Conservation (phyloP, 2,888 invertebrate species). For the Biston betularia region DNA sequence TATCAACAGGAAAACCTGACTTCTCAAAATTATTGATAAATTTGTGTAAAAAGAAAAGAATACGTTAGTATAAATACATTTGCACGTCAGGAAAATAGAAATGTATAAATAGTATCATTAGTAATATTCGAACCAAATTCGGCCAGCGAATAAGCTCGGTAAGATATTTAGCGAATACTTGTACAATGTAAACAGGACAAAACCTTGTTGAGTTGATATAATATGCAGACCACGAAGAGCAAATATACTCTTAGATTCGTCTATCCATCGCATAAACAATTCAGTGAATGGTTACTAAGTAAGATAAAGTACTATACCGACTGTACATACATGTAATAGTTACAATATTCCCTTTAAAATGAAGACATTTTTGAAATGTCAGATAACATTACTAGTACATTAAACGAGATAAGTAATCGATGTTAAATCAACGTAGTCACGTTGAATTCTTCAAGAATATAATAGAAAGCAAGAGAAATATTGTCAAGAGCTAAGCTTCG, state of each 20-base stretch:
- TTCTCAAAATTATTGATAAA: slow-evolving; percentile 36
- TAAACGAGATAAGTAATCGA: background rate
- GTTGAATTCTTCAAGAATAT: slow-evolving; percentile 15
- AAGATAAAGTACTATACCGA: no score
- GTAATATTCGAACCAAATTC: slow-evolving; percentile 27
- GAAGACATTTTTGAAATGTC: no score
- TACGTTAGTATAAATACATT: slow-evolving; percentile 14
- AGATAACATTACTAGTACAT: no score
- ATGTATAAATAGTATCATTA: slow-evolving; percentile 22
- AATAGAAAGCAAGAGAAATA: slow-evolving; percentile 48
- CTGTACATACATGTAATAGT: no score
- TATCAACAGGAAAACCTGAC: slow-evolving; percentile 27
- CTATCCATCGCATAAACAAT: background rate
- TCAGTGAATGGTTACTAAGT: background rate
- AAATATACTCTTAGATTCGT: background rate
- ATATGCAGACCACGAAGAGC: slow-evolving; percentile 8
- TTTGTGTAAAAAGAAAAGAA: slow-evolving; percentile 21
- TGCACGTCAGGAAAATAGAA: slow-evolving; percentile 9
- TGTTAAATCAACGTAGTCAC: slow-evolving; percentile 16
- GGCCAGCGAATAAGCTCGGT: slow-evolving; percentile 34
- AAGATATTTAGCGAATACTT: slow-evolving; percentile 16
- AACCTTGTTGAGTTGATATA: slow-evolving; percentile 17
- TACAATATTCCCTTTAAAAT: background rate
- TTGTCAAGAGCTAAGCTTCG: slow-evolving; percentile 73
- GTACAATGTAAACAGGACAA: slow-evolving; percentile 9